phyloP scores from a whole-genome alignment of 2,797 vertebrate genomes.

The Xenops minutus region DNA sequence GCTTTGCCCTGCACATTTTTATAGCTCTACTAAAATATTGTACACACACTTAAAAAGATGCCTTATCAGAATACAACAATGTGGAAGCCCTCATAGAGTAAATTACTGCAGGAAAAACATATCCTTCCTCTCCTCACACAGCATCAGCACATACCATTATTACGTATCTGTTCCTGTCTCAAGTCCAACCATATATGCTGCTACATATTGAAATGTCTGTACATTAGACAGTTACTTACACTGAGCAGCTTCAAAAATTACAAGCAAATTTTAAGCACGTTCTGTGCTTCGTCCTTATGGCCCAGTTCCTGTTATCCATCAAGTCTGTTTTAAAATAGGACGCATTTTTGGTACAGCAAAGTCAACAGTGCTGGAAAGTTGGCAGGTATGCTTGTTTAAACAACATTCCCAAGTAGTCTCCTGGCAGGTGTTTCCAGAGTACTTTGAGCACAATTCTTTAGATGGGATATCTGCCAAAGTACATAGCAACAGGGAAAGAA shows the following conservation, averaged over 20 bases:
- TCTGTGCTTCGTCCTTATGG: conserved; percentile 52
- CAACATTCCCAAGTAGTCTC: conserved; percentile 78
- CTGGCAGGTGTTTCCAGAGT: conserved; percentile 83
- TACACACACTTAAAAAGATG: neutral
- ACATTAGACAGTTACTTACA: neutral
- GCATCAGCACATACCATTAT: neutral
- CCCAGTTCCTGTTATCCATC: conserved; percentile 72
- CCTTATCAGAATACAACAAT: conserved; percentile 11
- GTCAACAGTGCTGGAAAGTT: conserved; percentile 79
- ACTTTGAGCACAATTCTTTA: conserved; percentile 76
- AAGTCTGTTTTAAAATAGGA: conserved; percentile 74
- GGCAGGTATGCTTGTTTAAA: conserved; percentile 80
- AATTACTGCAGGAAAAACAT: neutral
- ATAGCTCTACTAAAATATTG: neutral
- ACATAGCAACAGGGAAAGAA: conserved; percentile 76
- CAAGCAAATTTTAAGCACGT: conserved; percentile 49
- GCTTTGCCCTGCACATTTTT: neutral
- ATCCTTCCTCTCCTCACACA: conserved; percentile 20
- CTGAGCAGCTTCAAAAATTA: conserved; percentile 1
- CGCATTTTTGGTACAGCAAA: conserved; percentile 64
- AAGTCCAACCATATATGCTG: neutral
- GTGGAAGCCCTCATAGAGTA: neutral
- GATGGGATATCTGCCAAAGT: conserved; percentile 76
- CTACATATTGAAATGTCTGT: neutral
- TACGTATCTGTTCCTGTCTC: conserved; percentile 1